phyloP scores from a whole-genome alignment of 2,888 invertebrate species.

The Rhopalosiphum nymphaeae region DNA sequence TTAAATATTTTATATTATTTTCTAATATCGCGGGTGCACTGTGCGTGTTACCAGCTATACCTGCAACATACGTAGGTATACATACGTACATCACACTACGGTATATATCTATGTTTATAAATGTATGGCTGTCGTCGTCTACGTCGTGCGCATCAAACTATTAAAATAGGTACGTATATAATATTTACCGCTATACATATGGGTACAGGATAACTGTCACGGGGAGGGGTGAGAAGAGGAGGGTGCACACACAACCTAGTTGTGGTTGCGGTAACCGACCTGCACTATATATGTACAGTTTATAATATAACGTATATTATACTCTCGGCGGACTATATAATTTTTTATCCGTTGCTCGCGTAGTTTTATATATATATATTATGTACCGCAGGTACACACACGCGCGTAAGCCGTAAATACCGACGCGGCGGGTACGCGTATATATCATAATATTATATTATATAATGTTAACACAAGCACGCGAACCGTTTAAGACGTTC shows the following conservation, averaged over 20 bases:
- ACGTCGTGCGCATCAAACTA: conserved; percentile 27
- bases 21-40: neutral
- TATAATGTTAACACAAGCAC: neutral
- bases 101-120: neutral
- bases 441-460: conserved; percentile 15
- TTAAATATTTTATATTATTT: neutral
- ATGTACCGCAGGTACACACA: neutral
- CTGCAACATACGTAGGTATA: neutral
- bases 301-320: neutral
- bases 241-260: neutral
- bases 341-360: neutral
- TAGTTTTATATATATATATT: neutral
- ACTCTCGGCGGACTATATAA: conserved; percentile 14
- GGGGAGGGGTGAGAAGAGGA: neutral
- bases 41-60: neutral
- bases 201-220: no score
- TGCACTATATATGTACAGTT: neutral
- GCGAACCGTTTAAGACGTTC: conserved; percentile 29
- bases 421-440: neutral
- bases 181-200: neutral
- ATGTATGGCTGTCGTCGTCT: neutral
- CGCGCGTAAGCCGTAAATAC: neutral
- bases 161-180: neutral
- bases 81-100: neutral
- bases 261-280: conserved; percentile 35